phyloP scores from a whole-genome alignment of 2,797 vertebrate species.

The Oreortyx pictus region DNA sequence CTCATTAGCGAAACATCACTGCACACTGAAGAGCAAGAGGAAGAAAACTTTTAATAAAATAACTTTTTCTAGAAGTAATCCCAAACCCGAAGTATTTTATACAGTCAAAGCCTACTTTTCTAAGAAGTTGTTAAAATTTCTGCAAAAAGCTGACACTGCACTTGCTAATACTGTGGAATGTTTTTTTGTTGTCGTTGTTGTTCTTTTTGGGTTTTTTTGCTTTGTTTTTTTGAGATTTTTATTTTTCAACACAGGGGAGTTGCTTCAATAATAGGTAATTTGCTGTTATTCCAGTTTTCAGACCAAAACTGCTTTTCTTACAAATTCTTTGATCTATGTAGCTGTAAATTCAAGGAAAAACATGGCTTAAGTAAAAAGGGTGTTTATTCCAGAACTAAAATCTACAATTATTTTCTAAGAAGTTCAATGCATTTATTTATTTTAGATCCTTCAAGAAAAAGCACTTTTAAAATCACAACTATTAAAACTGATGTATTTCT shows the following conservation, averaged over 20 bases:
- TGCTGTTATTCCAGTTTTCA: neutral
- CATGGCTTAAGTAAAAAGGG: neutral
- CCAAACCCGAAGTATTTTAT: neutral
- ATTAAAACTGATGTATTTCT: constrained; percentile 21
- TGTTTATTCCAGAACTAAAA: constrained; percentile 18
- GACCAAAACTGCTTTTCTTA: neutral
- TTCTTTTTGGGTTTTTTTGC: no score
- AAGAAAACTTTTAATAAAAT: neutral
- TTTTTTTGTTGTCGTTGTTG: no score
- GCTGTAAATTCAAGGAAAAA: constrained; percentile 7
- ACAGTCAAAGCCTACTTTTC: neutral
- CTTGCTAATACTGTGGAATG: neutral
- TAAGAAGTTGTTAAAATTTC: neutral
- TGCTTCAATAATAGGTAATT: neutral
- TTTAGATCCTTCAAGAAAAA: no score
- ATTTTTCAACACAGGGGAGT: neutral
- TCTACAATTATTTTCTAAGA: constrained; percentile 1
- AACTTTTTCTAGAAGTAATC: neutral
- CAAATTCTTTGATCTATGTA: neutral
- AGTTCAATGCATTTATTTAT: neutral
- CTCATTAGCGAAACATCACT: neutral
- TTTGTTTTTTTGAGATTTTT: neutral
- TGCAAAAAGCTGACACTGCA: neutral
- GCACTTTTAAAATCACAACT: neutral
- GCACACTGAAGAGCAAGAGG: neutral